These are phyloP conservation scores for Drosophila atripex DNA, from an alignment of 2,888 invertebrate species.

Conservation along the genomic window DNA sequence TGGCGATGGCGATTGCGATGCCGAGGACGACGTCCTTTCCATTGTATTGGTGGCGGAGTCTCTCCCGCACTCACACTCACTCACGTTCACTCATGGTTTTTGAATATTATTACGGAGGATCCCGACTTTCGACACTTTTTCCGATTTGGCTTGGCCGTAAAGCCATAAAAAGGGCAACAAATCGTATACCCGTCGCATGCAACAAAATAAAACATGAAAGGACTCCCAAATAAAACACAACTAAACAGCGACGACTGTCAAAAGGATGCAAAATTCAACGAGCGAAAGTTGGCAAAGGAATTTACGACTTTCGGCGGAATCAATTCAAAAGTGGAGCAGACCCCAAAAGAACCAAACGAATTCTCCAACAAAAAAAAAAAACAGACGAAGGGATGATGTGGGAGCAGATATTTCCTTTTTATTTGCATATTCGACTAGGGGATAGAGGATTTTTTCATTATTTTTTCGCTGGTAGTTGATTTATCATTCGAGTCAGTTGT, in stretches of 20 bases:
- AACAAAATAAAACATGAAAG: conserved; percentile 50
- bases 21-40: conserved; percentile 28
- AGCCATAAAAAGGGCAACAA: conserved; percentile 49
- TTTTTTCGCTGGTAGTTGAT: conserved; percentile 44
- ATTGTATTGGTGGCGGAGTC: conserved; percentile 50
- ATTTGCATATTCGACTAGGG: conserved; percentile 40
- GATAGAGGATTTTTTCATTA: conserved; percentile 21
- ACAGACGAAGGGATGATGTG: conserved; percentile 21
- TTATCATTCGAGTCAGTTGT: conserved; percentile 45
- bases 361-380: conserved; percentile 1
- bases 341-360: conserved; percentile 29
- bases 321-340: conserved; percentile 69
- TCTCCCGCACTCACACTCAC: conserved; percentile 30
- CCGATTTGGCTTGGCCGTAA: conserved; percentile 52
- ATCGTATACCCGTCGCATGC: conserved; percentile 23
- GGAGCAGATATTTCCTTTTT: conserved; percentile 26
- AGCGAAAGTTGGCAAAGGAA: conserved; percentile 76
- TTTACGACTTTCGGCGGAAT: conserved; percentile 76
- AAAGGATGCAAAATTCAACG: conserved; percentile 44
- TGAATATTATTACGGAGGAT: conserved; percentile 75
- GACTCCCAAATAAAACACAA: conserved; percentile 27
- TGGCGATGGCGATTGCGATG: conserved; percentile 15
- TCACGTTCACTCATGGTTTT: conserved; percentile 53
- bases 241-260: conserved; percentile 33
- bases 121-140: conserved; percentile 70